Evolutionary conservation across 2,797 vertebrate species (phyloP).

Genomic region (Sebastiscus tertius): DNA sequence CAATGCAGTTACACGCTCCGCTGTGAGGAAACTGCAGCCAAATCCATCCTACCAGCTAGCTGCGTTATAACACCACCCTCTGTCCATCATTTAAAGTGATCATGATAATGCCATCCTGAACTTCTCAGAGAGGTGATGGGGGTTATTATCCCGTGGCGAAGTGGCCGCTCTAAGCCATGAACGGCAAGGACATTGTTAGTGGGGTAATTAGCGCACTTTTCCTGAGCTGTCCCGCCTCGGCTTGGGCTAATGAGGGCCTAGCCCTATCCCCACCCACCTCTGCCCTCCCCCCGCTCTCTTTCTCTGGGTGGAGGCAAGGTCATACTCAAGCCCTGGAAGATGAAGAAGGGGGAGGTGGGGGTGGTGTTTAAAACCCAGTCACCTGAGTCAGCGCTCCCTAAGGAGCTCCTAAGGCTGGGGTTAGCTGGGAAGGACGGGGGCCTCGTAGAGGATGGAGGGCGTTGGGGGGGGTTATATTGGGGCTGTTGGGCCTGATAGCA

Average conservation of each 20-base stretch:
- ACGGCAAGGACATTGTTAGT: conserved; percentile 84
- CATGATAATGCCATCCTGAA: conserved; percentile 79
- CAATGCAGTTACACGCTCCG: neutral
- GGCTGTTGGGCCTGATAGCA: conserved; percentile 69
- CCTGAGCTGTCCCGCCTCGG: conserved; percentile 72
- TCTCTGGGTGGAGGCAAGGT: conserved; percentile 79
- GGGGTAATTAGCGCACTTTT: conserved; percentile 84
- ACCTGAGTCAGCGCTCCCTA: conserved; percentile 89
- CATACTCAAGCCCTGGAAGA: conserved; percentile 67
- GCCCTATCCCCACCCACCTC: conserved; percentile 62
- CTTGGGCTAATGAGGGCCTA: conserved; percentile 81
- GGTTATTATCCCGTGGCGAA: conserved; percentile 80
- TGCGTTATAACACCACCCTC: conserved; percentile 57
- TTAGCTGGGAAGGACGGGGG: conserved; percentile 65
- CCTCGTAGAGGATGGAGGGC: conserved; percentile 17
- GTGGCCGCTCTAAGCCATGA: conserved; percentile 77
- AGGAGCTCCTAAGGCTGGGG: conserved; percentile 66
- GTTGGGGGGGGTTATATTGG: conserved; percentile 24
- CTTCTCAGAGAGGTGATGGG: conserved; percentile 74
- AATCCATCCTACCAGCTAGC: conserved; percentile 47
- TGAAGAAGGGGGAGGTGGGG: conserved; percentile 56
- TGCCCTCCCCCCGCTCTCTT: conserved; percentile 53
- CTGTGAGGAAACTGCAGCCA: conserved; percentile 33
- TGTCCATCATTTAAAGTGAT: conserved; percentile 77
- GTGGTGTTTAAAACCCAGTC: conserved; percentile 80